Evolutionary conservation across 2,888 invertebrate genomes (phyloP).

Genomic region (Alloplasta piceator): DNA sequence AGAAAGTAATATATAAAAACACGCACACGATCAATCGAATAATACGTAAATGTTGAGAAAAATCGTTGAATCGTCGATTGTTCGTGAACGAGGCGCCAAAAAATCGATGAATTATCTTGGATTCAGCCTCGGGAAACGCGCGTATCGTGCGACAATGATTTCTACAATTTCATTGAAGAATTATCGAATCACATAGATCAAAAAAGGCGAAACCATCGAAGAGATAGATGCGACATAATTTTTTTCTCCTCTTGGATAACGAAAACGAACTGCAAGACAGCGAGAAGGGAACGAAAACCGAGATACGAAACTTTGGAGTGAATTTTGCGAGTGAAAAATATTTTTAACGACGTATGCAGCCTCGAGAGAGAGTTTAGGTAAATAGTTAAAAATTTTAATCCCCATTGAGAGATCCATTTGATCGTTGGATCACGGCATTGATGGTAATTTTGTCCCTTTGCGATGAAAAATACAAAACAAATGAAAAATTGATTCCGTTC

Average conservation of each 20-base stretch:
- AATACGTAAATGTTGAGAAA: constrained; percentile 67
- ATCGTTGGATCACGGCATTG: background rate
- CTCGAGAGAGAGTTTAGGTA: background rate
- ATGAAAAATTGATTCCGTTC: background rate
- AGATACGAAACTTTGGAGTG: background rate
- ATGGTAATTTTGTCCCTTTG: background rate
- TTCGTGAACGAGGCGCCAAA: constrained; percentile 48
- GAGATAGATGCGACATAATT: background rate
- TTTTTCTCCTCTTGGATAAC: background rate
- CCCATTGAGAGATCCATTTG: background rate
- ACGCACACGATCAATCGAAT: constrained; percentile 39
- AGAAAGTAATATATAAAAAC: background rate
- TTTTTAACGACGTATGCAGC: constrained; percentile 49
- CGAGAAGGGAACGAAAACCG: constrained; percentile 8
- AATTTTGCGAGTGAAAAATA: background rate
- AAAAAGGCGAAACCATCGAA: constrained; percentile 5
- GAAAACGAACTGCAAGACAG: background rate
- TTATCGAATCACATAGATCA: constrained; percentile 78
- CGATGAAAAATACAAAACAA: background rate
- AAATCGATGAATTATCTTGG: constrained; percentile 16
- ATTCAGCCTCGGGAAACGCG: constrained; percentile 21
- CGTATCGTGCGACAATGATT: constrained; percentile 59
- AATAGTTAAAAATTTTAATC: constrained; percentile 22
- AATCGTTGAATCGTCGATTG: constrained; percentile 52
- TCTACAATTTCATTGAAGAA: constrained; percentile 78